Evolutionary conservation across 2,797 vertebrate genomes (phyloP), one percentile per base, ranked within the genome.

Genomic region (Siniperca obscura): DNA sequence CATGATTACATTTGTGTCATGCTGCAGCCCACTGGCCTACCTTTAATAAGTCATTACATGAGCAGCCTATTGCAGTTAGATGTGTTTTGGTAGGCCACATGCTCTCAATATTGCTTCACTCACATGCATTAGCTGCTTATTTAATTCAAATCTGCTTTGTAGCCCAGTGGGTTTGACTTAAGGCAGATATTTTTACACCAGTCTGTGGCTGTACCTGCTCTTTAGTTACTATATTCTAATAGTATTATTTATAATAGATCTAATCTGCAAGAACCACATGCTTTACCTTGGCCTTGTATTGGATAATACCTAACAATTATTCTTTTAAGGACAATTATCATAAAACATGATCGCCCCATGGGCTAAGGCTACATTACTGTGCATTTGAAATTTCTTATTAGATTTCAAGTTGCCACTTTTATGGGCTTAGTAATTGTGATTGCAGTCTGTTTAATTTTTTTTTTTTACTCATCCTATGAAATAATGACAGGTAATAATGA

Each of bases 1-100:
- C 66, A 17, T 88, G 79, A 72, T 85, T 78, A 59, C 66, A 75
- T 78, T 55, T 44, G 80, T 81, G 76, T 75, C 71, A 67, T 0
- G 76, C 76, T 76, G 68, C 73, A 76, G 65, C 66, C 84, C 70
- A 34, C 65, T 71, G 84, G 56, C 73, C 80, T 25, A 16, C 53
- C n/a, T 66, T 70, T 48, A 52, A 55, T 42, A 76, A 62, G 82
- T 78, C 78, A 85, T 17, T 22, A 22, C 19, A 38, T 16, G 46
- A 84, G 40, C 80, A 57, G 66, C 48, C 79, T 75, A 25, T 64
- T 76, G 19, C 56, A 64, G 44, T 25, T 46, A 5, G 44, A n/a
- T 44, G 60, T 3, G 6, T 55, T 59, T 52, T 65, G 60, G 59
- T 14, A 42, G 40, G 40, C 40, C 11, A 3, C 69, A 52, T 56